Base-by-base conservation (phyloP, 2,797 vertebrate species). In the Arnoldichthys spilopterus region DNA sequence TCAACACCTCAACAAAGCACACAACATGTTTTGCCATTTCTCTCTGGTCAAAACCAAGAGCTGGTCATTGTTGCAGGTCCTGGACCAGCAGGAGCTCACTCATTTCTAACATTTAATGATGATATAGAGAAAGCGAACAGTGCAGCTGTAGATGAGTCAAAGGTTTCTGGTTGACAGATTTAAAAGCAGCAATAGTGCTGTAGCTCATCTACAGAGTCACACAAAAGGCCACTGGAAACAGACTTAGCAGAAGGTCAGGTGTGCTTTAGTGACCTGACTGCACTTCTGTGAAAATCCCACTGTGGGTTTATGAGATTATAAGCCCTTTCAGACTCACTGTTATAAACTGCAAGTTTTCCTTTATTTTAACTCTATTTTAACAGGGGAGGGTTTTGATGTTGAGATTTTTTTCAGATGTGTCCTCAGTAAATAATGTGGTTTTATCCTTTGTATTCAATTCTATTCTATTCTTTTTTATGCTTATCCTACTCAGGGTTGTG, bases 101-200 rank as follows among this genome's bases (percentile, higher is more conserved):
- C 28, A 58, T 74, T 67, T 68, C 51, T 59, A 62, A 45, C 26
- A 59, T 59, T 22, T 74, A 69, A 61, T 45, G n/a, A 28, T 62
- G 58, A 47, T 43, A 30, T 43, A 51, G 53, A 59, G 28, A 68
- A 58, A 67, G 61, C 16, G 1, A 59, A 28, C 40, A 45, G 43
- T 15, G 37, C n/a, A 26, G 37, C 64, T 67, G 54, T 43, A 61
- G 59, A 26, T 40, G 40, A 80, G 64, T 73, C 51, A 56, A 56
- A 72, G 40, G 26, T 6, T 62, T 80, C 24, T n/a, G 53, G 28
- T n/a, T 61, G 62, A 79, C 71, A 66, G 71, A 74, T 69, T 59
- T 51, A 32, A 12, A 16, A 37, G 40, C 73, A 49, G 8, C 18
- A 2, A 37, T 54, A 24, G 43, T 1, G 28, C 61, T 66, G 26